These are phyloP conservation scores for Salvelinus fontinalis DNA, from an alignment of 2,113 vertebrate genomes.

Conservation along the genomic window DNA sequence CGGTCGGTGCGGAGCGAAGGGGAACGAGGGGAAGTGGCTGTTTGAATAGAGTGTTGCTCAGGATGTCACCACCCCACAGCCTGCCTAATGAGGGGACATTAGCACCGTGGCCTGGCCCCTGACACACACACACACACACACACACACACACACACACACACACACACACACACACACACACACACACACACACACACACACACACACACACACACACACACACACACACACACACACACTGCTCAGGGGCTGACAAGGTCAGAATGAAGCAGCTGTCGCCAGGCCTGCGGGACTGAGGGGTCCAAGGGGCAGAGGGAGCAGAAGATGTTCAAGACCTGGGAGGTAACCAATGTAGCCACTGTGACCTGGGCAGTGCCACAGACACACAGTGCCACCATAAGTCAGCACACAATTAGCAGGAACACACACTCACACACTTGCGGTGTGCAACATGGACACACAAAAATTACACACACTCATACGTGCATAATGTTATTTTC, in stretches of 20 bases:
- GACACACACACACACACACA: constrained; percentile 12
- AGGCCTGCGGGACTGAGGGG: constrained; percentile 62
- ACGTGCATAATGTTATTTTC: constrained; percentile 45
- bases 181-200: constrained; percentile 13
- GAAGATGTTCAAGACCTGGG: constrained; percentile 24
- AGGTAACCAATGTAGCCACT: constrained; percentile 8
- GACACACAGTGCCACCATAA: constrained; percentile 12
- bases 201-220: constrained; percentile 16
- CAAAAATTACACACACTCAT: constrained; percentile 5
- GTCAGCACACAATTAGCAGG: constrained; percentile 33
- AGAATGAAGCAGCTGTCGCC: constrained; percentile 81
- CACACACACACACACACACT: constrained; percentile 21
- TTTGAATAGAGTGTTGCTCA: constrained; percentile 74
- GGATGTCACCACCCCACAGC: constrained; percentile 75
- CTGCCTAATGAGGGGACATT: constrained; percentile 74
- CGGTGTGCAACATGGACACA: background rate
- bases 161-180: constrained; percentile 24
- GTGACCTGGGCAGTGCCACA: constrained; percentile 42
- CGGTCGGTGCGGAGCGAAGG: constrained; percentile 57
- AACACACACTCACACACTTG: constrained; percentile 21
- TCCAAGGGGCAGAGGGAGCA: constrained; percentile 20
- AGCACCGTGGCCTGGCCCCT: constrained; percentile 45
- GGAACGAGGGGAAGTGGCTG: constrained; percentile 64
- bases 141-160: constrained; percentile 6
- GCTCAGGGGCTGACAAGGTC: constrained; percentile 63